These are phyloP conservation scores for Cataglyphis cursor DNA, from an alignment of 2,888 invertebrate species.

Conservation along the genomic window DNA sequence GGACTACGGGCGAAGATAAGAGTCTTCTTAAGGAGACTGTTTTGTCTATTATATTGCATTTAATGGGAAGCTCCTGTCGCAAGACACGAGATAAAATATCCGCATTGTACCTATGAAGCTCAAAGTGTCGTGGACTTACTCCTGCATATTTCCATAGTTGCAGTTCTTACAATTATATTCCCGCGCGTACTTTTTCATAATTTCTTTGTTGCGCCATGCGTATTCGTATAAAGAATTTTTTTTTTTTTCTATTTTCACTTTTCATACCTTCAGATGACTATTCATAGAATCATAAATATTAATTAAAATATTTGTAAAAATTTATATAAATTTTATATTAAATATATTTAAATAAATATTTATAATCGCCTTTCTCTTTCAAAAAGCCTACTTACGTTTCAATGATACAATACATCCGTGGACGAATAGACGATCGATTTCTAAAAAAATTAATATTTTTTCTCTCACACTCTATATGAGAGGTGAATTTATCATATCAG, in stretches of 20 bases:
- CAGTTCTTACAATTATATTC: constrained; percentile 6
- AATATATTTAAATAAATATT: not conserved
- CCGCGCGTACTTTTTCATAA: not conserved
- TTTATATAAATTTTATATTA: not conserved
- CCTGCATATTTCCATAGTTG: not conserved
- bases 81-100: constrained; percentile 37
- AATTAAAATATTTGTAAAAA: not conserved
- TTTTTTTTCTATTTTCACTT: too few species aligned
- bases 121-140: not conserved
- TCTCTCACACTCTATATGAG: not conserved
- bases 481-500: constrained; percentile 42
- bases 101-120: constrained; percentile 14
- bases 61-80: constrained; percentile 51
- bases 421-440: not conserved
- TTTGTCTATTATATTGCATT: constrained; percentile 49
- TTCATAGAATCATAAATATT: not conserved
- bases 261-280: not conserved
- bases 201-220: not conserved
- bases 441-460: not conserved
- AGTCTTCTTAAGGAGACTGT: constrained; percentile 45
- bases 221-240: not conserved
- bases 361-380: not conserved
- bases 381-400: not conserved
- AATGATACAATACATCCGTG: not conserved
- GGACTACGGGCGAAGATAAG: constrained; percentile 39